These are phyloP conservation scores for Mobula hypostoma DNA, from an alignment of 2,113 vertebrate genomes.

Conservation along the genomic window DNA sequence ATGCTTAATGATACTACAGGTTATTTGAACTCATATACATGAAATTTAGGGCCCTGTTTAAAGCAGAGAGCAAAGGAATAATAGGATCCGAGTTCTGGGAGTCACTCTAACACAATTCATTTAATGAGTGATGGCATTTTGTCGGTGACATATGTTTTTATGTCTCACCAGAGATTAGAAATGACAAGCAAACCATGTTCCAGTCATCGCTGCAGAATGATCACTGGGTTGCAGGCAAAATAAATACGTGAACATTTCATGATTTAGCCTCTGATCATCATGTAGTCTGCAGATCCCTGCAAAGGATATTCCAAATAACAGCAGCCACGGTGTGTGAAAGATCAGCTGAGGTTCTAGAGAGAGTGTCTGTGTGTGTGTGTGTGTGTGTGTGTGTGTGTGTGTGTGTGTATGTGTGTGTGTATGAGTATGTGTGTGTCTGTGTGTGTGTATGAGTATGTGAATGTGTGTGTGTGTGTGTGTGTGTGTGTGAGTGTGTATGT, in stretches of 20 bases:
- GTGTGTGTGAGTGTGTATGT: no score
- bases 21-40: not conserved
- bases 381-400: no score
- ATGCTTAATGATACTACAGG: not conserved
- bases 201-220: no score
- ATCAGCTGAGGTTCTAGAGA: no score
- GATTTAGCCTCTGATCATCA: not conserved
- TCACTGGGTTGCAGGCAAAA: not conserved
- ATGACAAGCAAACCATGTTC: not conserved
- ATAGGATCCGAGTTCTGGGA: not conserved
- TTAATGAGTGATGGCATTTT: not conserved
- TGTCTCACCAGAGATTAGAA: not conserved
- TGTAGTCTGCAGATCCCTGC: not conserved
- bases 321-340: not conserved
- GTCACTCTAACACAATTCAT: not conserved
- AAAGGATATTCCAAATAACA: not conserved
- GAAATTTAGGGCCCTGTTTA: not conserved
- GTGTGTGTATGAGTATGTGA: no score
- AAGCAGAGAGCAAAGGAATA: not conserved
- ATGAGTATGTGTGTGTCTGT: no score
- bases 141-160: not conserved
- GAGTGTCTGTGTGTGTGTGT: not conserved
- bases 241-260: not conserved
- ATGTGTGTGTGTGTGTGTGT: not conserved
- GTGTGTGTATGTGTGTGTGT: not conserved